Base-by-base conservation (phyloP, 2,113 vertebrate species). In the Urocolius indicus region DNA sequence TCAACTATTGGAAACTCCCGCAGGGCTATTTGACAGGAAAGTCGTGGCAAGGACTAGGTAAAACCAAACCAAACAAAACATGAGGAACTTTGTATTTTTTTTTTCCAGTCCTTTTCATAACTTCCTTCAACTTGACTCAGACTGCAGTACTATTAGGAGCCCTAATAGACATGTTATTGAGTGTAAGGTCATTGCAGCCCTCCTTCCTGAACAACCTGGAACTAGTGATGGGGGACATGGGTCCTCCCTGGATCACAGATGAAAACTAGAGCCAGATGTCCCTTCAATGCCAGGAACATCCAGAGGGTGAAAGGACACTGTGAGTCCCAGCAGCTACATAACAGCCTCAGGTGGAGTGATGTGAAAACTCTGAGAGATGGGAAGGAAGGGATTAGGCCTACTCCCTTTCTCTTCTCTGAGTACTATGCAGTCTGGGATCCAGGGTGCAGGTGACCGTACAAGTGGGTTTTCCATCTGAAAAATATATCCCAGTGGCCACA, bases 11-110 rank as follows among this genome's bases (percentile, higher is more conserved):
- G 73, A 80, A 66, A 73, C 13, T 80, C 48, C 41, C 61, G 16
- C 20, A 27, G 29, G 63, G 36, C 41, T 57, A 5, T 49, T 90
- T 81, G 19, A 46, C 19, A 51, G 43, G 13, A 24, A 77, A n/a
- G 11, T 34, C 90, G n/a, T 61, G 34, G 49, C 21, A 74, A 41
- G 8, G 10, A 30, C 30, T 26, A 55, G 22, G 8, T 45, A 55
- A 87, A 84, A 74, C 38, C 3, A 34, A 32, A 19, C 9, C 5
- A 71, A 85, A 26, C 16, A 68, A 20, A 27, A 5, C 19, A 46
- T 26, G 17, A 65, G 34, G 6, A 52, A 45, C 11, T 41, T 0
- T 0, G 1, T 34, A 41, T 10, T 41, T 0, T 18, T 23, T 61
- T 26, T 72, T 58, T 6, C 4, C 27, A 45, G 9, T 86, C 36